Evolutionary conservation across 2,888 invertebrate genomes (phyloP).

Genomic region (Orthonychiurus folsomi): DNA sequence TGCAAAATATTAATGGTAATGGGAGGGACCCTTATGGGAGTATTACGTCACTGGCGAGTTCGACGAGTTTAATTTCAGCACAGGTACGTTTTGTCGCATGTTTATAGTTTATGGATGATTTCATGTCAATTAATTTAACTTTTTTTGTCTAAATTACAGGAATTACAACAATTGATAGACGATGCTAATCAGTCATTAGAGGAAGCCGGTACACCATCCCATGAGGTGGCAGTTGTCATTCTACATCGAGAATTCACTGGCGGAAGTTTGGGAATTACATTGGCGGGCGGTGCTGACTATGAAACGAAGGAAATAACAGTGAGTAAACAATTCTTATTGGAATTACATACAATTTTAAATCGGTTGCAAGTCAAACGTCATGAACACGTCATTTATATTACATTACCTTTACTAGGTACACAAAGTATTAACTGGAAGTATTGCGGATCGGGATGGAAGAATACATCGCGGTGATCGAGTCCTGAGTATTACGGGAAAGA

Average conservation of each 20-base stretch:
- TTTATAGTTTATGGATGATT: background rate
- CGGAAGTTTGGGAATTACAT: constrained; percentile 73
- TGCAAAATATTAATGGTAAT: constrained; percentile 42
- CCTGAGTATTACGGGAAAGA: constrained; percentile 76
- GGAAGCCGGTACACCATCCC: constrained; percentile 46
- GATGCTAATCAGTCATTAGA: constrained; percentile 58
- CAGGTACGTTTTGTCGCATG: constrained; percentile 43
- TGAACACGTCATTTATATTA: background rate
- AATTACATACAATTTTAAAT: background rate
- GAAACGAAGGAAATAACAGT: constrained; percentile 87
- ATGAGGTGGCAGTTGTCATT: constrained; percentile 57
- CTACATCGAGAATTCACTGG: constrained; percentile 59
- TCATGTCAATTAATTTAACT: background rate
- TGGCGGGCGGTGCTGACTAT: constrained; percentile 82
- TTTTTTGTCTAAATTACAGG: constrained; percentile 42
- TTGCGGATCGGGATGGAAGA: constrained; percentile 76
- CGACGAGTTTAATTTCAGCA: constrained; percentile 52
- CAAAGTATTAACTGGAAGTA: constrained; percentile 73
- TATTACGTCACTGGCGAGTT: constrained; percentile 52
- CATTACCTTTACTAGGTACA: constrained; percentile 57
- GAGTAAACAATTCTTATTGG: constrained; percentile 42
- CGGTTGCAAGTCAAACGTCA: background rate
- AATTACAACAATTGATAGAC: constrained; percentile 57
- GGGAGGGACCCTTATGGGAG: constrained; percentile 49
- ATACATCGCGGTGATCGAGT: constrained; percentile 80